Conservation (phyloP, 2,113 vertebrate genomes). For the Chrysochloris asiatica region DNA sequence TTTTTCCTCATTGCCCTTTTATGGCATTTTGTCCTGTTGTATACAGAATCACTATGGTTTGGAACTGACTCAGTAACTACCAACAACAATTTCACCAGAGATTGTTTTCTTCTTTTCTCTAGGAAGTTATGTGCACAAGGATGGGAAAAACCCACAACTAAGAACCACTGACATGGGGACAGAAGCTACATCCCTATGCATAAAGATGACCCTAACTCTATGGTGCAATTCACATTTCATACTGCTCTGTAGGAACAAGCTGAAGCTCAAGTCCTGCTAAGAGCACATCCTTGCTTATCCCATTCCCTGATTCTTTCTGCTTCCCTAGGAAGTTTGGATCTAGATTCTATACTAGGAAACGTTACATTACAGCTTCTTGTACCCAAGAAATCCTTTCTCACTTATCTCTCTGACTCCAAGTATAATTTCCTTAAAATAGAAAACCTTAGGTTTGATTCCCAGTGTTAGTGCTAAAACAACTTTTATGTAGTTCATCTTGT, state of each 20-base stretch:
- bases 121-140: background rate
- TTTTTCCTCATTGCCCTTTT: too few species aligned
- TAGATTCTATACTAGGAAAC: background rate
- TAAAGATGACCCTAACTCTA: background rate
- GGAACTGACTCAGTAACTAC: too few species aligned
- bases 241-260: background rate
- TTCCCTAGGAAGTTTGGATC: background rate
- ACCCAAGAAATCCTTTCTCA: background rate
- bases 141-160: background rate
- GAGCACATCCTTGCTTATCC: background rate
- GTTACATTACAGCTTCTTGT: background rate
- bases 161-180: background rate
- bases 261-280: background rate
- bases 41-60: too few species aligned
- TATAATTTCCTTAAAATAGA: conserved; percentile 20
- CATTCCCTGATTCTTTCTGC: background rate
- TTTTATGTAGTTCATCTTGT: background rate
- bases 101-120: background rate
- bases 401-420: background rate
- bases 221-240: background rate
- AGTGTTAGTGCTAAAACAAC: background rate
- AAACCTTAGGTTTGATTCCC: background rate
- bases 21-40: too few species aligned
- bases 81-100: background rate
- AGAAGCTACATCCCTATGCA: background rate